Conservation (phyloP, 2,113 vertebrate genomes). For the Hemichromis elongatus region DNA sequence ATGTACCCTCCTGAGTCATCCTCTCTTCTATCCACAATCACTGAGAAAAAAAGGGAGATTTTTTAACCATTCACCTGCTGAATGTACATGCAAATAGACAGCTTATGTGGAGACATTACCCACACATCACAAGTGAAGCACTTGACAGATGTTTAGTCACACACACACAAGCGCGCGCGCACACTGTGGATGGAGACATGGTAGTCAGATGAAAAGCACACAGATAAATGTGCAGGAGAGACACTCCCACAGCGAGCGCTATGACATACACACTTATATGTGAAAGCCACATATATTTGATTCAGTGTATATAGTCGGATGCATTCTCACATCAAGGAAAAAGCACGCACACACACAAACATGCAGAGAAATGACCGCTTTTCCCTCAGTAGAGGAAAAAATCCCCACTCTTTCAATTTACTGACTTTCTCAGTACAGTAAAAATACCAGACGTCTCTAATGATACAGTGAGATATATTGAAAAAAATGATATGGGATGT, state of each 20-base stretch:
- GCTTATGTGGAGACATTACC: conserved; percentile 25
- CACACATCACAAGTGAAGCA: conserved; percentile 31
- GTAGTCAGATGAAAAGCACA: not conserved
- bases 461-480: not conserved
- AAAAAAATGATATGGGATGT: not conserved
- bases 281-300: conserved; percentile 32
- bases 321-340: not conserved
- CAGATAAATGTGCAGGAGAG: conserved; percentile 10
- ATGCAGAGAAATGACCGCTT: conserved; percentile 8
- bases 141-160: conserved; percentile 27
- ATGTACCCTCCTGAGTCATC: conserved; percentile 63
- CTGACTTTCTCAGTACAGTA: conserved; percentile 7
- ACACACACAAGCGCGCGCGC: not conserved
- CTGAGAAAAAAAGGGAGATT: conserved; percentile 28
- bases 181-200: not conserved
- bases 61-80: conserved; percentile 51
- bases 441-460: conserved; percentile 16
- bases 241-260: conserved; percentile 31
- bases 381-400: conserved; percentile 8
- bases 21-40: conserved; percentile 58
- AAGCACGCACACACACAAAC: conserved; percentile 18
- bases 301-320: conserved; percentile 13
- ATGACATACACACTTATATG: conserved; percentile 26
- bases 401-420: not conserved
- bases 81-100: conserved; percentile 16